A percentile compares a stretch with the other conserved stretches of the same genome.
Evolutionary conservation across 1,140 invertebrate genomes (phyloP).

Genomic region (Sitobion miscanthi): DNA sequence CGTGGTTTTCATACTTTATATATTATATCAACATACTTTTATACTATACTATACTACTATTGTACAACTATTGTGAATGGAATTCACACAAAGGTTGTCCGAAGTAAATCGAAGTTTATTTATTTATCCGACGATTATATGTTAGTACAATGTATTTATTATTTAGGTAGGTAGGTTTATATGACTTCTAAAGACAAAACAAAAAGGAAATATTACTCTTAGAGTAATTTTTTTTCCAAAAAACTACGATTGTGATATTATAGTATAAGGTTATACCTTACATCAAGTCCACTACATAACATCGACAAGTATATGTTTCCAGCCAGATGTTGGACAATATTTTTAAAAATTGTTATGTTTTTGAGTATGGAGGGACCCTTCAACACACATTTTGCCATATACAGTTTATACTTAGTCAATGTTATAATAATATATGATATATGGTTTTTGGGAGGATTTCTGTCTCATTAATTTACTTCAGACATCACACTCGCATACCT

Average conservation of each 20-base stretch:
- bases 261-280: not conserved
- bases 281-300: not conserved
- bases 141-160: not conserved
- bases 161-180: not conserved
- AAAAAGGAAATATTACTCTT: not conserved
- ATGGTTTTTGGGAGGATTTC: constrained; percentile 16
- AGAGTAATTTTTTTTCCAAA: not conserved
- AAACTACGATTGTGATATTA: not conserved
- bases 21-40: too few species aligned
- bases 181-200: not conserved
- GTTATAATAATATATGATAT: not conserved
- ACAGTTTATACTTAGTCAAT: not conserved
- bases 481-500: not conserved
- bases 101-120: not conserved
- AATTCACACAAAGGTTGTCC: not conserved
- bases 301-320: not conserved
- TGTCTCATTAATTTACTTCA: constrained; percentile 33
- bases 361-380: not conserved
- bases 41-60: too few species aligned
- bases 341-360: not conserved
- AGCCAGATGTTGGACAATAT: not conserved
- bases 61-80: not conserved
- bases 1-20: not conserved
- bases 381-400: not conserved
- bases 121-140: not conserved